Base-by-base conservation (phyloP, 2,113 vertebrate genomes). In the Taxidea taxus region DNA sequence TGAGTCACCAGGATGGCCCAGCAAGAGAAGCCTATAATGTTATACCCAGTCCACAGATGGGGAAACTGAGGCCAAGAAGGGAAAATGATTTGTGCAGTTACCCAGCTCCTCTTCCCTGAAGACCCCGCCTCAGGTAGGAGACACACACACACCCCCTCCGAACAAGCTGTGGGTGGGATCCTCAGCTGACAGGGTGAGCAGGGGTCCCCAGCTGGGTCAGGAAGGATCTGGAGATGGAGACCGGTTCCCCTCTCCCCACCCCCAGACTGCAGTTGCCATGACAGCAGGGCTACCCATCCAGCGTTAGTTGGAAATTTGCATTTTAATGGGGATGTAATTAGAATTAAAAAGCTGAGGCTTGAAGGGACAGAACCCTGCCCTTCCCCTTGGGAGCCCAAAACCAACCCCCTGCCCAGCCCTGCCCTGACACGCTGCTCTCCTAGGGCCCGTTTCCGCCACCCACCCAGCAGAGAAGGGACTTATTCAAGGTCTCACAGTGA, bases 291-390 rank as follows among this genome's bases (percentile, higher is more conserved):
- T 97, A 98, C 97, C 96, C 95, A 97, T 97, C 97, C 27, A 39
- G 44, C 68, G 70, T 97, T 93, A 85, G 95, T 94, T 92, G 77
- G 80, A 97, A 98, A 98, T 98, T 98, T 98, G 97, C 98, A 98
- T 99, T 98, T 99, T 99, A 98, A 99, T 98, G 97, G 97, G 64
- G 68, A 97, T 80, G 94, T 98, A 98, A 98, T 98, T 98, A 98
- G 98, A 98, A 98, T 96, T 72, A 74, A 94, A 95, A 80, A 85
- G 66, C 89, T 80, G 75, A 74, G 64, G 27, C 51, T 82, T n/a
- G 58, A 91, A 74, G 44, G 87, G 72, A 31, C 39, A 1, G 34
- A 83, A 78, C n/a, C 31, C 34, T 96, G 29, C 77, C 47, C 0
- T 0, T 20, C 13, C 29, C 58, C 68, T 20, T 83, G 89, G 64